Percentiles rank a stretch among this genome's conserved stretches.
These are phyloP conservation scores for Eira barbara DNA, from an alignment of 2,113 vertebrate species.

Conservation along the genomic window DNA sequence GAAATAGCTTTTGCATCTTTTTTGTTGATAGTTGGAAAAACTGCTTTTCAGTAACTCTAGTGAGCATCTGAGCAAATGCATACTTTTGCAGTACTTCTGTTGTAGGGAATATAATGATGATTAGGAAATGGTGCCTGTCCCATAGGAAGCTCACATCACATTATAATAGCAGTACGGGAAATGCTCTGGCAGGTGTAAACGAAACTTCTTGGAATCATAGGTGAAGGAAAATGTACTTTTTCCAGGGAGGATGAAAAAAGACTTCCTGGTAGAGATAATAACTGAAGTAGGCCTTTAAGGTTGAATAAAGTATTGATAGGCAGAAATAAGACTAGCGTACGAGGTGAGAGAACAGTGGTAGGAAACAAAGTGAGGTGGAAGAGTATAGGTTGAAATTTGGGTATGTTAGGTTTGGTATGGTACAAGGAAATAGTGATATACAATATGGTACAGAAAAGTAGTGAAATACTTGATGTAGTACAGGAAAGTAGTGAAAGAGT, in stretches of 20 bases:
- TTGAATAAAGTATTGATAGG: neutral
- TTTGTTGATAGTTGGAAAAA: conserved; percentile 2
- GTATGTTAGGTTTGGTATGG: neutral
- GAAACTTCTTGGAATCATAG: neutral
- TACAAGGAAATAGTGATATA: neutral
- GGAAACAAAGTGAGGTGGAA: neutral
- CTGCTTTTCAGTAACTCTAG: neutral
- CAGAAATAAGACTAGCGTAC: neutral
- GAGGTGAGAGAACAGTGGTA: neutral
- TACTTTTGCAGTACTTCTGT: neutral
- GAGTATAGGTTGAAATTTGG: neutral
- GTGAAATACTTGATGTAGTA: neutral
- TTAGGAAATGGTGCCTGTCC: neutral
- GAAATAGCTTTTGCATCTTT: neutral
- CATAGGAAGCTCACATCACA: neutral
- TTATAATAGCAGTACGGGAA: neutral
- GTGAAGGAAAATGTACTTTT: neutral
- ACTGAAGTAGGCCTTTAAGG: neutral
- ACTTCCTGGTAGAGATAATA: neutral
- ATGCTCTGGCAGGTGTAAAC: neutral
- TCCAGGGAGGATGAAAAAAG: neutral
- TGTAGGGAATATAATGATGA: neutral
- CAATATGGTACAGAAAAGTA: neutral
- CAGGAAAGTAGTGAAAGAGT: neutral
- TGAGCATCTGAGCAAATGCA: neutral